Base-by-base conservation (phyloP, 2,113 vertebrate genomes). In the Orycteropus afer region DNA sequence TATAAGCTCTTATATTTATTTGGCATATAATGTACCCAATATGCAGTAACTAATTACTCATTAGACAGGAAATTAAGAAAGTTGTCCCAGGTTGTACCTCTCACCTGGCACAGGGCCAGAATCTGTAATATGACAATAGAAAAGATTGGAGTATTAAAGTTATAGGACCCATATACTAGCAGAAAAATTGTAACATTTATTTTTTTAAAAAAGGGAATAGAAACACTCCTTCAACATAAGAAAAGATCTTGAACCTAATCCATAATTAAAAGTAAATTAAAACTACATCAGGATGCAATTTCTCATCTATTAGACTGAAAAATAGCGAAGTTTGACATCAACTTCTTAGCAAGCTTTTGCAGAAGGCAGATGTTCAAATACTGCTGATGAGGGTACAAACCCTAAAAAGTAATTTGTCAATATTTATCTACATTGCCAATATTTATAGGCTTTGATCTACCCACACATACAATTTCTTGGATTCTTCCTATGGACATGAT, bases 1-100 rank as follows among this genome's bases (percentile, higher is more conserved):
- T 49, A 77, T 77, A 89, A 93, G 34, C 18, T 76, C 84, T 77
- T 85, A 74, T 9, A 83, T 69, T 77, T 94, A 57, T 25, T 93
- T 76, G 63, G 22, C 67, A 69, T 8, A 85, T 20, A 78, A 7
- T 17, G 3, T 49, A 81, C 34, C 40, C 27, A 61, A 22, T 45
- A 71, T 71, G 29, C 80, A 23, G 17, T 86, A 86, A 91, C 8
- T 53, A 73, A 32, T 37, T 86, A 79, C 27, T 85, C 14, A 18
- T 45, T 51, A 79, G 49, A 63, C 2, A 23, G 15, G 8, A 80
- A 80, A 37, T 61, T 80, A 42, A 78, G n/a, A 85, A 80, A 73
- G 53, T 29, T 77, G n/a, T 45, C 12, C 51, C 51, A 61, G 73
- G 73, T 85, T 11, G 45, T 11, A 76, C 6, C 63, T 73, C 65